These are phyloP conservation scores for Buteo buteo DNA, from an alignment of 2,113 vertebrate species.

Conservation along the genomic window DNA sequence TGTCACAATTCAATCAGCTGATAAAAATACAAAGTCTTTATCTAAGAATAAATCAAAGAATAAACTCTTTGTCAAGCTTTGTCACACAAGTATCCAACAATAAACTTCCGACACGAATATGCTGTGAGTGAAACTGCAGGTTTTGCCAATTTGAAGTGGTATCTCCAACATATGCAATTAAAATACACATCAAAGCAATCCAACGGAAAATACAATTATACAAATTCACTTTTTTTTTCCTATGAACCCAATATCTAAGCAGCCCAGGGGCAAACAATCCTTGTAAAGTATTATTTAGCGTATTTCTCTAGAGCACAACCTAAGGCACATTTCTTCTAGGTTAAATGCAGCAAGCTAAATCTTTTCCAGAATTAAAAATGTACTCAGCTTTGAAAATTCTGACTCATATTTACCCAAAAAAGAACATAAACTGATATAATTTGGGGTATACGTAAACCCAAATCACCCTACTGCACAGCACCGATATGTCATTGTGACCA, in stretches of 20 bases:
- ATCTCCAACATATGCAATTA: neutral
- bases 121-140: neutral
- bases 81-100: neutral
- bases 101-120: neutral
- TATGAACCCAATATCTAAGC: neutral
- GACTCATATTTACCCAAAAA: neutral
- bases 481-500: neutral
- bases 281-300: neutral
- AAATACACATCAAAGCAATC: neutral
- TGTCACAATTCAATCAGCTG: neutral
- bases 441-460: neutral
- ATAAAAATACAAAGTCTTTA: neutral
- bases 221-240: neutral
- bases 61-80: neutral
- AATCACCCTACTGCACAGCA: neutral
- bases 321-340: neutral
- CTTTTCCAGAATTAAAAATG: neutral
- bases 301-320: neutral
- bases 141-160: neutral
- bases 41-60: neutral
- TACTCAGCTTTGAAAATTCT: neutral
- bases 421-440: neutral
- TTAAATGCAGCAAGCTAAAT: neutral
- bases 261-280: neutral
- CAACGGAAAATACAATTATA: neutral